Evolutionary conservation across 2,113 vertebrate genomes (phyloP).

Genomic region (Gulo gulo): DNA sequence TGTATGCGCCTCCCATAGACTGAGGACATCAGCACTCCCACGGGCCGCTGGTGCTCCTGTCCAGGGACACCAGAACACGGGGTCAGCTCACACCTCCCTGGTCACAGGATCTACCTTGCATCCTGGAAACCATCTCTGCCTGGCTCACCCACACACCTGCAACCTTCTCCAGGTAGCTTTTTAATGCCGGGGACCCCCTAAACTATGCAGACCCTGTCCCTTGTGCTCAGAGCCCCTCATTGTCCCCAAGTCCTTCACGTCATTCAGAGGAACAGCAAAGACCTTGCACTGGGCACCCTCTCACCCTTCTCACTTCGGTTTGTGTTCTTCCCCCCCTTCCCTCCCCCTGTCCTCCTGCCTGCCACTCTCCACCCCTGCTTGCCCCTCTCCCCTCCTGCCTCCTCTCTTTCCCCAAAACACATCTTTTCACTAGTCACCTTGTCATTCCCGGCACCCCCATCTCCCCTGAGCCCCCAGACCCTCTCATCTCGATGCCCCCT

Average conservation of each 20-base stretch:
- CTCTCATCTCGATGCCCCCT: background rate
- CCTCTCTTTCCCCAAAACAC: background rate
- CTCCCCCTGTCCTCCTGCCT: background rate
- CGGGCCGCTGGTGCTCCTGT: conserved; percentile 79
- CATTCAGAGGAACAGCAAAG: background rate
- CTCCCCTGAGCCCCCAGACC: too few species aligned
- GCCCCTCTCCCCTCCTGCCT: background rate
- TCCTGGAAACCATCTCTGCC: background rate
- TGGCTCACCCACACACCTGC: too few species aligned
- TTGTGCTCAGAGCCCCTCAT: background rate
- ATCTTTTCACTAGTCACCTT: background rate
- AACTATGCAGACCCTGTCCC: rapidly evolving
- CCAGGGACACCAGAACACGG: background rate
- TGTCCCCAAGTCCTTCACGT: background rate
- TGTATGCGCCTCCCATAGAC: conserved; percentile 73
- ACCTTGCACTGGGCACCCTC: too few species aligned
- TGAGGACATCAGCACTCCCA: conserved; percentile 77
- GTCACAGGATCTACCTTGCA: background rate
- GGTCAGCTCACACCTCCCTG: rapidly evolving
- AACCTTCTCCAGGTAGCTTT: rapidly evolving
- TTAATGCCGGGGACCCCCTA: background rate
- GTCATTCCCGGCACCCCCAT: background rate
- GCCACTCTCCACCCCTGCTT: background rate
- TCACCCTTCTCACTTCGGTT: background rate
- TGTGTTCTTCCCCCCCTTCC: rapidly evolving